These are phyloP conservation scores for Lysiphlebus fabarum DNA, from an alignment of 1,140 invertebrate genomes.

Conservation along the genomic window DNA sequence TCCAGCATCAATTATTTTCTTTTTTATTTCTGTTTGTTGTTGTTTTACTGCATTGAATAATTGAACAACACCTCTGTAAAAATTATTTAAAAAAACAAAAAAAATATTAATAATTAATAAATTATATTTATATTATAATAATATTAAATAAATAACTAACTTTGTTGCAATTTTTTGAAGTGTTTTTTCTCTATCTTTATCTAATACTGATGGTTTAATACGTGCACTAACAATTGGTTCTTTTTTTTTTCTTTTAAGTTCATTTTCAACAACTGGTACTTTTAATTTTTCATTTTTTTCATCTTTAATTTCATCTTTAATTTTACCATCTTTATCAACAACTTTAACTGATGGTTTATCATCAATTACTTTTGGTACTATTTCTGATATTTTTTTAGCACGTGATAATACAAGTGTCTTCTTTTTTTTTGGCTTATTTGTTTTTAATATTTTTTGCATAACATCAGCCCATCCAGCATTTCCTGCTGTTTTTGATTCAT, in stretches of 20 bases:
- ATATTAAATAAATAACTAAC: conserved; percentile 38
- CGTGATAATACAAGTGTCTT: conserved; percentile 71
- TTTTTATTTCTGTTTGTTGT: conserved; percentile 76
- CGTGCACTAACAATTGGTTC: conserved; percentile 65
- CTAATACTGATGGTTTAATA: conserved; percentile 69
- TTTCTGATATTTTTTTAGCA: conserved; percentile 67
- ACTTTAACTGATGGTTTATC: conserved; percentile 54
- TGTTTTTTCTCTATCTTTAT: conserved; percentile 70
- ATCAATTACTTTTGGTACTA: conserved; percentile 52
- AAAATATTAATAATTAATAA: conserved; percentile 6
- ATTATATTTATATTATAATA: conserved; percentile 10
- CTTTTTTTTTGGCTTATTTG: conserved; percentile 71
- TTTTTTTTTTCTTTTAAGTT: conserved; percentile 51
- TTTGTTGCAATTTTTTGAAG: conserved; percentile 80
- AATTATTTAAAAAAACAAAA: conserved; percentile 7
- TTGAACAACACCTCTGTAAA: conserved; percentile 80
- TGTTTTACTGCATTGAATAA: conserved; percentile 86
- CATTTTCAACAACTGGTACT: conserved; percentile 24
- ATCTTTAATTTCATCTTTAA: conserved; percentile 50
- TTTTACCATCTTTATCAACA: conserved; percentile 52
- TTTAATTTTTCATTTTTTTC: conserved; percentile 16
- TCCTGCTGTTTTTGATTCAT: conserved; percentile 29
- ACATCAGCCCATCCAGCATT: conserved; percentile 65
- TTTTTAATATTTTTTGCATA: conserved; percentile 70
- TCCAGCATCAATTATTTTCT: conserved; percentile 70